A percentile compares a stretch with the other conserved stretches of the same genome.
Evolutionary conservation across 2,797 vertebrate genomes (phyloP).

Genomic region (Artibeus lituratus): DNA sequence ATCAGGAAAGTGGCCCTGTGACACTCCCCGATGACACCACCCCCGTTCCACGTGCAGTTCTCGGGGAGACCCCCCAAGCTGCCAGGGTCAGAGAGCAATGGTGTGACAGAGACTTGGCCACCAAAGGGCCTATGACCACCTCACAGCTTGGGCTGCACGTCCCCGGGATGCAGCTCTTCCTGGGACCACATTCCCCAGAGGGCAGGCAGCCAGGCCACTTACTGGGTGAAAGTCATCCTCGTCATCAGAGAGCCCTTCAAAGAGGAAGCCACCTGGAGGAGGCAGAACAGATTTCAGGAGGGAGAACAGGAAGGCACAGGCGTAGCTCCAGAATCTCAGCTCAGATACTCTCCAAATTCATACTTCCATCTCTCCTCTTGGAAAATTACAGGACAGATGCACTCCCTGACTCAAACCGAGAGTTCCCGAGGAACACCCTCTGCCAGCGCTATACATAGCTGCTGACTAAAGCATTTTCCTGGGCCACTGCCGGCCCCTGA

Average conservation of each 20-base stretch:
- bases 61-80: neutral
- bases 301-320: conserved; percentile 50
- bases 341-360: conserved; percentile 55
- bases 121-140: neutral
- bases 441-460: conserved; percentile 70
- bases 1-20: neutral
- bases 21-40: neutral
- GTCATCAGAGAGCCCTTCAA: conserved; percentile 97
- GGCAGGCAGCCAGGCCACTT: conserved; percentile 34
- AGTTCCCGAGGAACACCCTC: conserved; percentile 62
- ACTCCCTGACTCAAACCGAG: conserved; percentile 48
- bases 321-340: conserved; percentile 58
- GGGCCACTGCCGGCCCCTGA: neutral
- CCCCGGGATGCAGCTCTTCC: neutral
- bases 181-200: neutral
- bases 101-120: neutral
- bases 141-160: neutral
- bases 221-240: conserved; percentile 97
- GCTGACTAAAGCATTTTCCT: conserved; percentile 35
- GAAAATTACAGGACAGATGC: conserved; percentile 74
- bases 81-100: neutral
- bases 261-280: conserved; percentile 94
- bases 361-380: conserved; percentile 37
- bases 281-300: conserved; percentile 9
- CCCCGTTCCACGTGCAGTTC: neutral